These are phyloP conservation scores for Lochmaea crataegi DNA, from an alignment of 2,888 invertebrate species.

Conservation along the genomic window DNA sequence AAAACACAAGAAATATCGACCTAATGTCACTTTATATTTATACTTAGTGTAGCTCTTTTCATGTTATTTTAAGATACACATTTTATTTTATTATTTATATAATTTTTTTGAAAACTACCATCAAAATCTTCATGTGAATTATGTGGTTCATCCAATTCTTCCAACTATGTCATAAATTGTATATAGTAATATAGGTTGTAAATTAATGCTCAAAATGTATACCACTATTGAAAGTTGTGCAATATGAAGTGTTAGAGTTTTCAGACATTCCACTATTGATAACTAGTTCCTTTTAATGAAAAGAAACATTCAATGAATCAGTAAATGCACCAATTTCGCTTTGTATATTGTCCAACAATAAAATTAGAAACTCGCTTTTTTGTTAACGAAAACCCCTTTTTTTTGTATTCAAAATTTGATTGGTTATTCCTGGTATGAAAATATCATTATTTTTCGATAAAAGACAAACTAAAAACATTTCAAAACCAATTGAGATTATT, in stretches of 20 bases:
- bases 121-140: not conserved
- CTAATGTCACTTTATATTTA: too few species aligned
- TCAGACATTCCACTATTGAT: conserved; percentile 23
- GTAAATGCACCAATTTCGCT: conserved; percentile 6
- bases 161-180: not conserved
- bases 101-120: not conserved
- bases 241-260: conserved; percentile 37
- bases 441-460: not conserved
- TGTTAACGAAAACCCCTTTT: not conserved
- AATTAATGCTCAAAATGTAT: conserved; percentile 45
- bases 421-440: not conserved
- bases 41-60: too few species aligned
- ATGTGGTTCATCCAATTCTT: conserved; percentile 4
- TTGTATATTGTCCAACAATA: conserved; percentile 2
- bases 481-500: too few species aligned
- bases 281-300: conserved; percentile 5
- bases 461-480: not conserved
- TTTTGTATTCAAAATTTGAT: not conserved
- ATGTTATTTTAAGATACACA: too few species aligned
- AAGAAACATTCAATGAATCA: conserved; percentile 5
- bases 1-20: too few species aligned
- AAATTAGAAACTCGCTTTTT: not conserved
- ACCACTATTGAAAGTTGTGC: conserved; percentile 43
- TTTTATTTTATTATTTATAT: too few species aligned
- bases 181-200: conserved; percentile 28